Evolutionary conservation across 2,888 invertebrate genomes (phyloP), one percentile per base, ranked within the genome.

Genomic region (Periphyllus acericola): DNA sequence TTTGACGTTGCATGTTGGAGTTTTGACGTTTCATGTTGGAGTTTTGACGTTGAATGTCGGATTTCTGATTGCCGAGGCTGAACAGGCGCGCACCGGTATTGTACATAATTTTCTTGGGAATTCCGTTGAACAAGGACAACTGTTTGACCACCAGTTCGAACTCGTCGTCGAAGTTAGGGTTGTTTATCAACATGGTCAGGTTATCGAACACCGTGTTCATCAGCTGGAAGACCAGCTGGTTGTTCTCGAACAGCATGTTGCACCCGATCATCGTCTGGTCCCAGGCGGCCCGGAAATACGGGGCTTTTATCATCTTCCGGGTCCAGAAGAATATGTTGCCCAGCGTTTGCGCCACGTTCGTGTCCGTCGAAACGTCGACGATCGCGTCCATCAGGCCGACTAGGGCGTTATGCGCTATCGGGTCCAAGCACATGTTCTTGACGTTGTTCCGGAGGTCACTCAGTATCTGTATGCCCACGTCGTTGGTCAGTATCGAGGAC

Each of bases 191-290:
- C 0, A 3, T 3, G 21, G 0, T 19, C 14, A 83, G 6, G 0
- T 74, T 36, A 11, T 83, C n/a, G 9, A 60, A n/a, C 8, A 66
- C 0, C 29, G 29, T 29, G 14, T 75, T 17, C 29, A 14, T 21
- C 29, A 75, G 1, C n/a, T 25, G 3, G 0, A 1, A 25, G 19
- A 5, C 25, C 5, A n/a, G 0, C 11, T 0, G 11, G 1, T n/a
- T 0, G 5, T 29, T 19, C 17, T 83, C n/a, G 34, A 72, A 34
- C 11, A n/a, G 6, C 55, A 40, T 40, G 29, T 36, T 75, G 0
- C 40, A 0, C 6, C 74, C 75, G 1, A 36, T 29, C 83, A 83
- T 66, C 0, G n/a, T 14, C 21, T 60, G 29, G n/a, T 36, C 21
- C 83, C 83, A 75, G 14, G 75, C 25, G 19, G 19, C 1, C 25